Percentiles rank a stretch among this genome's conserved stretches.
These are phyloP conservation scores for Delphinapterus leucas DNA, from an alignment of 2,113 vertebrate genomes.

Conservation along the genomic window DNA sequence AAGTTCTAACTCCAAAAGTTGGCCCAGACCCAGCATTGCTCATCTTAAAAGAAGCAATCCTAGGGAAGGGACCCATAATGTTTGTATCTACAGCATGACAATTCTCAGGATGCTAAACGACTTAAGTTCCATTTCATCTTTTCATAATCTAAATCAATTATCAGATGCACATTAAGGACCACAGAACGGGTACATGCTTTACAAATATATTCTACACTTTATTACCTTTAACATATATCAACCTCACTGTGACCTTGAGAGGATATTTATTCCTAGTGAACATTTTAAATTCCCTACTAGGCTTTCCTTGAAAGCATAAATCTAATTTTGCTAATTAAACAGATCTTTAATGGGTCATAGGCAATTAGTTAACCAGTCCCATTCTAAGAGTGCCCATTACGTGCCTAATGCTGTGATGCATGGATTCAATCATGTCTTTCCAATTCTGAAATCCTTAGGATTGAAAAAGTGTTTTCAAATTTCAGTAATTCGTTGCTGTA, in stretches of 20 bases:
- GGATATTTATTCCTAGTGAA: not conserved
- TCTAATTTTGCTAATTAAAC: conserved; percentile 23
- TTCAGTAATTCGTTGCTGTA: not conserved
- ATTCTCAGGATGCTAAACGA: not conserved
- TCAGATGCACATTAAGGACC: not conserved
- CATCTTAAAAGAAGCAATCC: not conserved
- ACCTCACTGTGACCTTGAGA: not conserved
- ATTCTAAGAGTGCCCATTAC: not conserved
- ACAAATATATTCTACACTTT: not conserved
- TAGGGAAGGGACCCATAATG: not conserved
- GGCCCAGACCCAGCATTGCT: not conserved
- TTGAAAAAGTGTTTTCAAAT: not conserved
- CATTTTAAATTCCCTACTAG: not conserved
- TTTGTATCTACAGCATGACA: not conserved
- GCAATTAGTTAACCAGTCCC: not conserved
- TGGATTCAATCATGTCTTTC: not conserved
- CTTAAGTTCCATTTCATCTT: not conserved
- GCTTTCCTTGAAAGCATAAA: not conserved
- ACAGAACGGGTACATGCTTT: not conserved
- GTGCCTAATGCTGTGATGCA: not conserved
- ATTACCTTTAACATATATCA: not conserved
- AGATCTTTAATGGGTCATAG: not conserved
- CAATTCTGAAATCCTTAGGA: not conserved
- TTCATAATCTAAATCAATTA: not conserved
- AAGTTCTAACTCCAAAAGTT: not conserved